These are phyloP conservation scores for Lampropteryx suffumata DNA, from an alignment of 2,888 invertebrate species.

Conservation along the genomic window DNA sequence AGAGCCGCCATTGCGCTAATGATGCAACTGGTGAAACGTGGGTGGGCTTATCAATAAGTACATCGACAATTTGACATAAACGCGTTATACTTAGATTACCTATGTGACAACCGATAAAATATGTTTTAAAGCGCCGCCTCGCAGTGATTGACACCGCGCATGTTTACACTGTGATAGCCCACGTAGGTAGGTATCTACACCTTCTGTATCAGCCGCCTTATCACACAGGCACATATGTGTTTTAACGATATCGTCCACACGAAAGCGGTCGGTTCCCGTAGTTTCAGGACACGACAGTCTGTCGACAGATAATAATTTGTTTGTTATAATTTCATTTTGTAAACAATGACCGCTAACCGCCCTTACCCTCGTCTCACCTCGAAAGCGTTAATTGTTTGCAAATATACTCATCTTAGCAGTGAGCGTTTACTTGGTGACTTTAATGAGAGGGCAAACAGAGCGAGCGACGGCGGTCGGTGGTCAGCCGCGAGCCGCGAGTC, in stretches of 20 bases:
- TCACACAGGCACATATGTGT: conserved; percentile 62
- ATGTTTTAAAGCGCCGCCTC: conserved; percentile 77
- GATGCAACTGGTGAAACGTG: conserved; percentile 69
- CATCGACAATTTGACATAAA: conserved; percentile 80
- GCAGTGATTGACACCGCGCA: conserved; percentile 74
- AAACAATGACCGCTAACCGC: conserved; percentile 60
- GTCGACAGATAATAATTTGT: conserved; percentile 14
- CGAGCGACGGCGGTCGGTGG: conserved; percentile 58
- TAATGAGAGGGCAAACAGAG: conserved; percentile 80
- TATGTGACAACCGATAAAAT: conserved; percentile 77
- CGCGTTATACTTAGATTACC: conserved; percentile 78
- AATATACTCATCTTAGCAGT: conserved; percentile 80
- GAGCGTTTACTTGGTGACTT: conserved; percentile 78
- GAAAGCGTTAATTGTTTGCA: conserved; percentile 78
- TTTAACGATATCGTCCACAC: conserved; percentile 52
- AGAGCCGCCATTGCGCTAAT: conserved; percentile 62
- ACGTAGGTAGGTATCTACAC: conserved; percentile 63
- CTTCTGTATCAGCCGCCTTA: conserved; percentile 69
- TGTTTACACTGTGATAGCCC: conserved; percentile 73
- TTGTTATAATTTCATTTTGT: conserved; percentile 46
- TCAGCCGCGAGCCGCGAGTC: conserved; percentile 60
- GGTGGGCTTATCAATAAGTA: conserved; percentile 77
- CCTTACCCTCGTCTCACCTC: conserved; percentile 77
- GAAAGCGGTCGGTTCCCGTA: conserved; percentile 44
- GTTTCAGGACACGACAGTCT: conserved; percentile 30